A percentile compares a stretch with the other conserved stretches of the same genome.
Conservation (phyloP, 2,888 invertebrate genomes). For the Tribolium freemani region DNA sequence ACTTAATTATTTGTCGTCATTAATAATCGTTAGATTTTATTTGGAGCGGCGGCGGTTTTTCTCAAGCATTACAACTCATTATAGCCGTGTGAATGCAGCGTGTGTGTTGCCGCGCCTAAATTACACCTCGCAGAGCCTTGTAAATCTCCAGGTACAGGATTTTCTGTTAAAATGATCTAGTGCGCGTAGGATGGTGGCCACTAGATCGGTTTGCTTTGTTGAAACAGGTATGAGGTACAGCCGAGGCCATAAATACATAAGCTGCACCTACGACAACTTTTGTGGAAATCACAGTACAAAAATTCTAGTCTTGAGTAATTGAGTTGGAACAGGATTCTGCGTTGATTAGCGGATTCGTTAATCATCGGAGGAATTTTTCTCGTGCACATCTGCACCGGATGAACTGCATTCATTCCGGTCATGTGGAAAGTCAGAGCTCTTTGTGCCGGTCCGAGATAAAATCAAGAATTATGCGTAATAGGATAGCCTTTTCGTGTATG, state of each 20-base stretch:
- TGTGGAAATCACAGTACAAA: too few species aligned
- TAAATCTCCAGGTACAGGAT: conserved; percentile 43
- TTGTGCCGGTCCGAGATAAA: conserved; percentile 43
- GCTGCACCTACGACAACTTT: too few species aligned
- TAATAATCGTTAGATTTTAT: conserved; percentile 27
- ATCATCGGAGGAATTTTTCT: neutral
- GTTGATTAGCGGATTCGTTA: too few species aligned
- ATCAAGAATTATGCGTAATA: conserved; percentile 55
- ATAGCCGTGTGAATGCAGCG: conserved; percentile 33
- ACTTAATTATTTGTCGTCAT: conserved; percentile 28
- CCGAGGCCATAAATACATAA: conserved; percentile 23
- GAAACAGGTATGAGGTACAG: conserved; percentile 26
- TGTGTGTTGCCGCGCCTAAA: conserved; percentile 32
- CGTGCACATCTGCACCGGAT: neutral
- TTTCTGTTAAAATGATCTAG: conserved; percentile 45
- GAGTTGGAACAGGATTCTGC: too few species aligned
- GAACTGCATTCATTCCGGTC: conserved; percentile 6
- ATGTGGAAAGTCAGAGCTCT: conserved; percentile 3
- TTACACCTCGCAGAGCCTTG: conserved; percentile 36
- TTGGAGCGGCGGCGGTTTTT: conserved; percentile 2
- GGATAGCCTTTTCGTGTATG: conserved; percentile 57
- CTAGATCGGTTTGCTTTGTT: conserved; percentile 27
- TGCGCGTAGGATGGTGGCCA: conserved; percentile 44
- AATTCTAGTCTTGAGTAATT: too few species aligned
- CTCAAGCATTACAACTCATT: conserved; percentile 31